Base-by-base conservation (phyloP, 2,113 vertebrate genomes). In the Montifringilla adamsi region DNA sequence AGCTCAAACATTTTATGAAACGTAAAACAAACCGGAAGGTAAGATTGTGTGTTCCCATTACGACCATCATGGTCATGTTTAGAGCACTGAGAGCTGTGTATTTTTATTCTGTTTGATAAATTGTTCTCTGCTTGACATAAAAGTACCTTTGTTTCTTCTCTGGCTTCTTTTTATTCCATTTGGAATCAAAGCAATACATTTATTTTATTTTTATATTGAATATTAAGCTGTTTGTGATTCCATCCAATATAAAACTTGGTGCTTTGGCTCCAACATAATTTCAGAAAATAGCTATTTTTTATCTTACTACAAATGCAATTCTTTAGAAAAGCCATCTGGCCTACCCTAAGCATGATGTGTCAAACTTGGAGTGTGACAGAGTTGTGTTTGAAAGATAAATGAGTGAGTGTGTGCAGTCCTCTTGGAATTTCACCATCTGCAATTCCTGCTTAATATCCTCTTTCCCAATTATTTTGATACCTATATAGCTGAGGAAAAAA, bases 291-390 rank as follows among this genome's bases (percentile, higher is more conserved):
- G 27, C 10, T 72, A 22, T 67, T 95, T 88, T 93, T 64, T 60
- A 33, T 27, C 52, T 60, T 91, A 30, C 26, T 89, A 52, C 10
- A 22, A 70, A 70, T 17, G 10, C 23, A 90, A 46, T 49, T 94
- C 58, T 69, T 90, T 80, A 83, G 58, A 67, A 95, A 94, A 94
- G 21, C 52, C 83, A 83, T 88, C 74, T 93, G 75, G 15, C 43
- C 63, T 26, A 90, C 43, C 35, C 37, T 63, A 77, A 59, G 59
- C 68, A 23, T 64, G 44, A 41, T 68, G 37, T 60, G 24, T 44
- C 78, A 73, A 58, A n/a, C 26, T 33, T 85, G 46, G 31, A 92
- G 33, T 39, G 47, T 69, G 63, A 43, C 43, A 55, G n/a, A 69
- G 18, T 22, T 49, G 13, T 60, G 24, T 85, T 80, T 80, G 43